Base-by-base conservation (phyloP, 2,797 vertebrate species). In the Avahi laniger region DNA sequence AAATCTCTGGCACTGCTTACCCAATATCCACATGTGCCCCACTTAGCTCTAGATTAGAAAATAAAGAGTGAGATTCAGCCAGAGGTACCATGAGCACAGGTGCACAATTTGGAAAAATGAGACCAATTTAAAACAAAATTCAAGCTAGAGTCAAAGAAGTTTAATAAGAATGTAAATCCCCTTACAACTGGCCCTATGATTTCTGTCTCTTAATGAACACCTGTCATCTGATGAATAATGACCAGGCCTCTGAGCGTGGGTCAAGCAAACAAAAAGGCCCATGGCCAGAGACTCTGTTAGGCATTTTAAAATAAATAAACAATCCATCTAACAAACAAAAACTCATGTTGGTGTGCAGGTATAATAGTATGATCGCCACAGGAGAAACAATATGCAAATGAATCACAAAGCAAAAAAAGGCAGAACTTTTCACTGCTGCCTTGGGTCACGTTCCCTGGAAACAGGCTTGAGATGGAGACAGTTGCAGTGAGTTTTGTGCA, bases 141-240 rank as follows among this genome's bases (percentile, higher is more conserved):
- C n/a, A 94, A 96, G 75, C 48, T 33, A 28, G 85, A 96, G 65
- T 95, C 95, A 97, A 95, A 91, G 75, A 93, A 97, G 89, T 95
- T 97, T 97, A 97, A 96, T 94, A 97, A 97, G 97, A 97, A 97
- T 97, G 94, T 94, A 97, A 97, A 96, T 97, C 80, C 69, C 14
- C 76, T 81, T 88, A 90, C 38, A 95, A 94, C 43, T 72, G 80
- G 85, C 48, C 72, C 59, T 79, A 0, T 63, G 46, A 63, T 84
- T 95, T 84, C 67, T n/a, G 38, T 85, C 69, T 73, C 67, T 83
- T 95, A 97, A 97, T 94, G 97, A 97, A 89, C 89, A 97, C 83
- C 96, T 96, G 96, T 94, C 86, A 92, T 73, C 89, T 70, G 67
- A 48, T 96, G 94, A 97, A 73, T 94, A 93, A 96, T 95, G 93